Evolutionary conservation across 64 coral and sea anemone species (phyloP).

Genomic region (Montipora foliosa): DNA sequence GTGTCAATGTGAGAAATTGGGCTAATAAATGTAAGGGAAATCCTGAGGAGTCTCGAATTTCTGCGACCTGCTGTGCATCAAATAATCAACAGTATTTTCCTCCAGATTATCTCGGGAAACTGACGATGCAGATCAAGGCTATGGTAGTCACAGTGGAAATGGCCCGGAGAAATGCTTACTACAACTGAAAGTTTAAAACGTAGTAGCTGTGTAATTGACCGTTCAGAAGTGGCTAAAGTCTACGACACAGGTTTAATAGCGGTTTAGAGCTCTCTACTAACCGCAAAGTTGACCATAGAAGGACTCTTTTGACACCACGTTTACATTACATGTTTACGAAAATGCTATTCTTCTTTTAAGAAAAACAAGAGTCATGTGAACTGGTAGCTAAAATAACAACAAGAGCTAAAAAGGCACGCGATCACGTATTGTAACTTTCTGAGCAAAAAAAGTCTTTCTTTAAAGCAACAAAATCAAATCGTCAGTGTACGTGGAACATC

Average conservation of each 20-base stretch:
- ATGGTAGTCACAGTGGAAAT: neutral
- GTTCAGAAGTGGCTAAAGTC: neutral
- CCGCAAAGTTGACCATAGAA: neutral
- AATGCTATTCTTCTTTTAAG: constrained; percentile 16
- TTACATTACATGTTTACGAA: constrained; percentile 60
- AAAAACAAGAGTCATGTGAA: constrained; percentile 32
- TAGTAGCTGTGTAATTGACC: neutral
- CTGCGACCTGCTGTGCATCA: constrained; percentile 35
- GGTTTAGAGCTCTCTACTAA: neutral
- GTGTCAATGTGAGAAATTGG: neutral
- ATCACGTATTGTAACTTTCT: neutral
- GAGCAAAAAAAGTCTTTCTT: neutral
- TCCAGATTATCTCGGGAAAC: constrained; percentile 13
- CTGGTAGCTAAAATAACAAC: constrained; percentile 6
- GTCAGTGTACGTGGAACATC: neutral
- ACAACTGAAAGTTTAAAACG: neutral
- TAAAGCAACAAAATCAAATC: neutral
- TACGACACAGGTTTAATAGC: neutral
- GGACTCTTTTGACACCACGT: neutral
- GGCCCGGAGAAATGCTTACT: neutral
- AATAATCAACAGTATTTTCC: constrained; percentile 51
- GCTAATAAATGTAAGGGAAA: neutral
- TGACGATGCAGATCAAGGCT: neutral
- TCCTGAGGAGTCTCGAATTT: constrained; percentile 12
- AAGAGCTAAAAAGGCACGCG: neutral